phyloP scores from a whole-genome alignment of 1,140 invertebrate genomes.

The Rhynchophorus ferrugineus region DNA sequence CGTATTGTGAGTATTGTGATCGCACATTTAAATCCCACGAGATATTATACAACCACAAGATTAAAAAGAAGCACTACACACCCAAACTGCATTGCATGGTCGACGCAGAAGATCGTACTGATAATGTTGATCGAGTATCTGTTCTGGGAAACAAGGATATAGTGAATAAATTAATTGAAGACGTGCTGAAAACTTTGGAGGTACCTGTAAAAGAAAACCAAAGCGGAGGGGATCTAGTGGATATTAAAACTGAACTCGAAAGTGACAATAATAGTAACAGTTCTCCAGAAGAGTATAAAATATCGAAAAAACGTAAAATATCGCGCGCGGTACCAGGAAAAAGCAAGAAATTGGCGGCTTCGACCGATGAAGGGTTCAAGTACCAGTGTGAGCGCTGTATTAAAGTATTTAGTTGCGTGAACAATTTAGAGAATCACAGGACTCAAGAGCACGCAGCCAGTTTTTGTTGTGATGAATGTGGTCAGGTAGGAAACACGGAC shows the following conservation, averaged over 20 bases:
- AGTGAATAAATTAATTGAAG: constrained; percentile 35
- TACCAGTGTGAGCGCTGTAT: constrained; percentile 39
- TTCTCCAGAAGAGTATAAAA: not conserved
- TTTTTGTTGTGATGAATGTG: constrained; percentile 46
- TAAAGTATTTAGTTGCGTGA: constrained; percentile 32
- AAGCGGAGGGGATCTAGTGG: not conserved
- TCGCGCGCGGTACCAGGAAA: not conserved
- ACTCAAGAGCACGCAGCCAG: constrained; percentile 40
- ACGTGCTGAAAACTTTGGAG: constrained; percentile 32
- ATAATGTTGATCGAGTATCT: constrained; percentile 14
- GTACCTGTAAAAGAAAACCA: constrained; percentile 11
- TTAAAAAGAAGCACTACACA: constrained; percentile 39
- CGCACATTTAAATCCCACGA: constrained; percentile 40
- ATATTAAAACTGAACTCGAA: constrained; percentile 8
- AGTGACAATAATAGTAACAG: constrained; percentile 5
- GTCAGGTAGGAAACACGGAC: constrained; percentile 36
- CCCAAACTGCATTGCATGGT: constrained; percentile 27
- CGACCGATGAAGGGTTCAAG: constrained; percentile 31
- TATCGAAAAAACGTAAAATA: constrained; percentile 1
- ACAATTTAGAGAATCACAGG: constrained; percentile 35
- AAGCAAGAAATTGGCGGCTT: constrained; percentile 5
- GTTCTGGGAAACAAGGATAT: constrained; percentile 26
- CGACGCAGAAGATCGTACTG: constrained; percentile 11
- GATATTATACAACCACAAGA: constrained; percentile 38
- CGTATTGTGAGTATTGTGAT: constrained; percentile 40